Evolutionary conservation across 2,113 vertebrate species (phyloP).

Genomic region (Varanus komodoensis): DNA sequence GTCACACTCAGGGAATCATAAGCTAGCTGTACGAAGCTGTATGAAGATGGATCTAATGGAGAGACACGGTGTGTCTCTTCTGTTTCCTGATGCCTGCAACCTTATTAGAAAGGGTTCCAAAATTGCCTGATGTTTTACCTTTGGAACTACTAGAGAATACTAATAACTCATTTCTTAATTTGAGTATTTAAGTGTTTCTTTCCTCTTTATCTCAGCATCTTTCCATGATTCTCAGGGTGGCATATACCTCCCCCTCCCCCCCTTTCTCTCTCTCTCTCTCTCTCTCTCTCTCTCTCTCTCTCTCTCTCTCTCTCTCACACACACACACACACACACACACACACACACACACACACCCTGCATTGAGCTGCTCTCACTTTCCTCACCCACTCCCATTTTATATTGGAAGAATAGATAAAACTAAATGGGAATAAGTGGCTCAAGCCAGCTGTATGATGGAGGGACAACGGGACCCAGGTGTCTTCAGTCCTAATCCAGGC

Average conservation of each 20-base stretch:
- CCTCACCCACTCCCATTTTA: background rate
- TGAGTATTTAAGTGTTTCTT: background rate
- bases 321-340: too few species aligned
- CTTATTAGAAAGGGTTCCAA: background rate
- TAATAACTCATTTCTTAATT: too few species aligned
- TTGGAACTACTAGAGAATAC: background rate
- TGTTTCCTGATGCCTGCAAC: background rate
- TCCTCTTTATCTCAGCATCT: background rate
- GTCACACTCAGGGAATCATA: conserved; percentile 3
- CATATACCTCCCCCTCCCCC: background rate
- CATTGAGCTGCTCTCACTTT: too few species aligned
- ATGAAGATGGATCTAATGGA: background rate
- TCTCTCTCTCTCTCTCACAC: too few species aligned
- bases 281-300: background rate
- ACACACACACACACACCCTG: too few species aligned
- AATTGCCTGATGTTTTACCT: background rate
- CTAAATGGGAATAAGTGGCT: background rate
- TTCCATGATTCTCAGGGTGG: background rate
- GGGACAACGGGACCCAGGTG: too few species aligned
- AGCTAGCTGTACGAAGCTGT: background rate
- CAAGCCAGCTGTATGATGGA: background rate
- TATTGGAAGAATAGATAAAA: too few species aligned
- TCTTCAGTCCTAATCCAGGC: background rate
- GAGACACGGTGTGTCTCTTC: background rate
- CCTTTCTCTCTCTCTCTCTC: background rate